Evolutionary conservation across 2,888 invertebrate genomes (phyloP), one percentile per base, ranked within the genome.

Genomic region (Chromoteleia sp.): DNA sequence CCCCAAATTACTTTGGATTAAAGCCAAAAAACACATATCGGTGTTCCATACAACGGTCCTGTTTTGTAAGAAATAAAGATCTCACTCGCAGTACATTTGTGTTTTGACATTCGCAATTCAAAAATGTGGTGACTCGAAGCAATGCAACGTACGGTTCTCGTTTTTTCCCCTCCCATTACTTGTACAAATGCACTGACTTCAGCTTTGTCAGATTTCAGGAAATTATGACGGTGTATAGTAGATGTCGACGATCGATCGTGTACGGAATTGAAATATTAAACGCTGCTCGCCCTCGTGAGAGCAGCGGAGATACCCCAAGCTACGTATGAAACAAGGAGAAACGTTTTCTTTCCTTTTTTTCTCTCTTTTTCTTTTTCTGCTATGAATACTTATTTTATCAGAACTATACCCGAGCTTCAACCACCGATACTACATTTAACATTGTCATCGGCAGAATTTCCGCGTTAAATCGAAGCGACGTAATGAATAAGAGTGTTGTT

Each of bases 211-310:
- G 70, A 70, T 76, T 81, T 70, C 45, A 65, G 71, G 17, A 81
- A 81, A 76, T 81, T 76, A 81, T 71, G 59, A 48, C 54, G 48
- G 30, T 65, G 54, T 75, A 58, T 75, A 65, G 58, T 81, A 52
- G 29, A 75, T 65, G 81, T 52, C 52, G 50, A 33, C 75, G 65
- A 76, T 81, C 75, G 81, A 76, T 76, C 71, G 71, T 41, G 21
- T 33, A 54, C 56, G 45, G 65, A 81, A 75, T 75, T 81, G 75
- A 81, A 81, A 81, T 81, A 81, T 81, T 81, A 75, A 81, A 81
- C 59, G 67, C 59, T 52, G 45, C 71, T 70, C 41, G 65, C 59
- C 70, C 65, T 63, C 63, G 17, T 39, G 65, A 76, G 70, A 80
- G 56, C 48, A 61, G 25, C 19, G 29, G 39, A 77, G 74, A 59